A percentile compares a stretch with the other conserved stretches of the same genome.
Conservation (phyloP, 2,797 vertebrate genomes). For the Schizopygopsis malacanthus region DNA sequence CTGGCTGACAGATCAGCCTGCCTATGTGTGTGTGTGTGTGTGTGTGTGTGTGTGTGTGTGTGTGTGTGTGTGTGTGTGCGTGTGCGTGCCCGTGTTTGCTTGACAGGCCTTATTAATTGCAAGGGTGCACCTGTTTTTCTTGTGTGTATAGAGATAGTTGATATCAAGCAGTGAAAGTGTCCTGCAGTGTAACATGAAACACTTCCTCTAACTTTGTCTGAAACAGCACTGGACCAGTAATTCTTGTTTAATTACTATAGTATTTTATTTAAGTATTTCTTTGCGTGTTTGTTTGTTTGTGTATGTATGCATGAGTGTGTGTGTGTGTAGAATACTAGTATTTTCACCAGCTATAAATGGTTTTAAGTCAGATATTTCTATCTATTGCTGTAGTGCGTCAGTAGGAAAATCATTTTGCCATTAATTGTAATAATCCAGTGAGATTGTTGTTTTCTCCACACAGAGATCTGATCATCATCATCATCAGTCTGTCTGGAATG, state of each 20-base stretch:
- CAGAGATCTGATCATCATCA: too few species aligned
- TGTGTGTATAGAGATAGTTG: not conserved
- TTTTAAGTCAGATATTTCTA: too few species aligned
- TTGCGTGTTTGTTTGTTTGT: not conserved
- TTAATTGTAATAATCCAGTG: not conserved
- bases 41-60: not conserved
- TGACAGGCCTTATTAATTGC: not conserved
- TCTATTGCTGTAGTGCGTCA: not conserved
- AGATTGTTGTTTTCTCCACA: too few species aligned
- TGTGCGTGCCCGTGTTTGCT: not conserved
- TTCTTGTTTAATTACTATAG: not conserved
- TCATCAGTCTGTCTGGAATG: not conserved
- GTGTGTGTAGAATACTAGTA: not conserved
- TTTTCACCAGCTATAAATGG: not conserved
- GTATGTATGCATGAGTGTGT: too few species aligned
- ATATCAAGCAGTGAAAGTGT: not conserved
- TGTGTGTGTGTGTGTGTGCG: too few species aligned
- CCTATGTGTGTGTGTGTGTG: not conserved
- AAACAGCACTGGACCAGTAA: not conserved
- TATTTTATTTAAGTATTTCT: not conserved
- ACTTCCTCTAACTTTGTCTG: not conserved
- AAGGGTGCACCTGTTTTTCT: not conserved
- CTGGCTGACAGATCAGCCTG: not conserved
- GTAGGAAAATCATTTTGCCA: not conserved
- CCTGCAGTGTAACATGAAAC: not conserved